Evolutionary conservation across 2,797 vertebrate species (phyloP).

Genomic region (Galaxias olidus): DNA sequence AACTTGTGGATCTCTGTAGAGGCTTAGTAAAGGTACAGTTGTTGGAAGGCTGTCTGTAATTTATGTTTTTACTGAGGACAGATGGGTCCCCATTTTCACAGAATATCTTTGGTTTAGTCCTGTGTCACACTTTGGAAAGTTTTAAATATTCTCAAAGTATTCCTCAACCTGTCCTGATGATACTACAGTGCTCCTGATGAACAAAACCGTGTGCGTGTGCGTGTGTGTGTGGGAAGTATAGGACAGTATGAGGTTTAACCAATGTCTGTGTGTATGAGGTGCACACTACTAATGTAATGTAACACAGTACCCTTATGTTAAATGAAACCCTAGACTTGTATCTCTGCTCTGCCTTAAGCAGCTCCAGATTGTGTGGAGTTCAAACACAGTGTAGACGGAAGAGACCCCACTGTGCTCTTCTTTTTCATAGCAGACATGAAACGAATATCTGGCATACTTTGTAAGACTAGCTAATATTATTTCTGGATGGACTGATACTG

Average conservation of each 20-base stretch:
- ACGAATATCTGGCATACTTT: constrained; percentile 26
- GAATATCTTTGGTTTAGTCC: constrained; percentile 55
- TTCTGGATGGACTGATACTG: background rate
- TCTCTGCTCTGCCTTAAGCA: constrained; percentile 40
- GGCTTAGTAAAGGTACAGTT: background rate
- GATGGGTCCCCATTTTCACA: background rate
- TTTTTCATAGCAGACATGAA: constrained; percentile 32
- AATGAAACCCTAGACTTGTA: constrained; percentile 46
- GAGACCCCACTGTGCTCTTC: constrained; percentile 35
- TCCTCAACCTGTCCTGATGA: constrained; percentile 39
- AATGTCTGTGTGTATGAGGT: background rate
- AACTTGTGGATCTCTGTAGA: too few relatives aligned
- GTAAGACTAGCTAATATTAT: constrained; percentile 5
- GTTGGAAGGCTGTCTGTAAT: background rate
- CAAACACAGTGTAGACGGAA: constrained; percentile 46
- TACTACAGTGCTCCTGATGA: constrained; percentile 6
- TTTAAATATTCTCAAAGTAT: too few relatives aligned
- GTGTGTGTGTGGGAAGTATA: background rate
- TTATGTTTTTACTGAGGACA: constrained; percentile 57
- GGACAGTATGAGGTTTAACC: too few relatives aligned
- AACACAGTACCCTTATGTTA: constrained; percentile 34
- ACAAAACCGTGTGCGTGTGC: constrained; percentile 35
- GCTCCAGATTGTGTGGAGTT: constrained; percentile 53
- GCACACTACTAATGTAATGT: constrained; percentile 1
- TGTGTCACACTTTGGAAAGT: constrained; percentile 57